phyloP scores from a whole-genome alignment of 2,797 vertebrate genomes.

The Podarcis siculus region DNA sequence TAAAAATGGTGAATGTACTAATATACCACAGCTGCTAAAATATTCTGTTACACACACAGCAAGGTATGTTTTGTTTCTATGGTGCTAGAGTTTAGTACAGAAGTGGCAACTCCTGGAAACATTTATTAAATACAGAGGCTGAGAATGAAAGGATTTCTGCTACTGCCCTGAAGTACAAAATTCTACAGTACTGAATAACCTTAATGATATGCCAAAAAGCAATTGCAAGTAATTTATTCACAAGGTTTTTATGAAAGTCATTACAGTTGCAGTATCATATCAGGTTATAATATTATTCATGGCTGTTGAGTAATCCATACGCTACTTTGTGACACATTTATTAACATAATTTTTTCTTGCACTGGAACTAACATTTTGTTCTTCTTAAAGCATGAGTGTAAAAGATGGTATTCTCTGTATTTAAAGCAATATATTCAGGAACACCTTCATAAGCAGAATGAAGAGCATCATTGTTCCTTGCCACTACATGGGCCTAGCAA shows the following conservation, averaged over 20 bases:
- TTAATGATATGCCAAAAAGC: neutral
- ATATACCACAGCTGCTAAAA: slow-evolving; percentile 8
- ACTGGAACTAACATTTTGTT: neutral
- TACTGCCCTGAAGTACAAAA: neutral
- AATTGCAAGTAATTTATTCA: neutral
- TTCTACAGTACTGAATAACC: neutral
- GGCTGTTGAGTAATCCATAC: neutral
- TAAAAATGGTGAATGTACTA: neutral
- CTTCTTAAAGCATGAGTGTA: neutral
- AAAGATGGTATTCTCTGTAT: neutral
- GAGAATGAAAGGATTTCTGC: neutral
- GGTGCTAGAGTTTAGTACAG: neutral
- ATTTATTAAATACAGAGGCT: neutral
- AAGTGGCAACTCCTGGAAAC: neutral
- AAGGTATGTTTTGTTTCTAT: neutral
- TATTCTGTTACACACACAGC: neutral
- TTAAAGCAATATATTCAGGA: neutral
- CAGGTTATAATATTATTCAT: neutral
- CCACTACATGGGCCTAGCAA: neutral
- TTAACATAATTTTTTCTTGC: neutral
- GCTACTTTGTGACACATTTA: neutral
- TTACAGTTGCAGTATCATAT: neutral
- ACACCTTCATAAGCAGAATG: neutral
- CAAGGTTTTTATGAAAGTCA: neutral
- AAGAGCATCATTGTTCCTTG: neutral